Conservation (phyloP, 2,888 invertebrate genomes). For the Pemphredon lugubris region DNA sequence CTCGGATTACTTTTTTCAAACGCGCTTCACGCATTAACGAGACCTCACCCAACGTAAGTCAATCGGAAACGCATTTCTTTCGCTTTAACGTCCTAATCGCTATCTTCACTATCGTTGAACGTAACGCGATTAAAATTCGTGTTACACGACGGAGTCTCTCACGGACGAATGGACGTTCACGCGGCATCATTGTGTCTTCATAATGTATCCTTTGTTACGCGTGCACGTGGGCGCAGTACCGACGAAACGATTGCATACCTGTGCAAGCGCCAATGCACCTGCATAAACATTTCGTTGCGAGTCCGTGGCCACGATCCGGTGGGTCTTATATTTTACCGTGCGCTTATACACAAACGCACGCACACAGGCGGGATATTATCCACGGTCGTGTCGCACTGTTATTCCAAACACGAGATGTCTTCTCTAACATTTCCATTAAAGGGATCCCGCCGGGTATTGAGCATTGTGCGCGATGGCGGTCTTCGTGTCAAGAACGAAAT, state of each 20-base stretch:
- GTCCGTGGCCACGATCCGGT: slow-evolving; percentile 7
- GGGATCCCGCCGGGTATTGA: slow-evolving; percentile 7
- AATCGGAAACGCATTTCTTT: too few relatives aligned
- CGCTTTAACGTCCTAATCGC: too few relatives aligned
- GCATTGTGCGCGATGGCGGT: slow-evolving; percentile 25
- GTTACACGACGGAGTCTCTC: background rate
- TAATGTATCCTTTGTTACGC: slow-evolving; percentile 46
- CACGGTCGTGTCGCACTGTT: slow-evolving; percentile 9
- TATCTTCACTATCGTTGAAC: background rate
- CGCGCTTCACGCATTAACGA: too few relatives aligned
- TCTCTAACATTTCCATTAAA: slow-evolving; percentile 37
- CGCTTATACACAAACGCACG: background rate
- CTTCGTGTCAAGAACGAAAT: slow-evolving; percentile 27
- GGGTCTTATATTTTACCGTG: slow-evolving; percentile 12
- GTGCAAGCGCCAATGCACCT: slow-evolving; percentile 43
- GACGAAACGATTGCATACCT: slow-evolving; percentile 32
- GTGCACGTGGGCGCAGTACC: slow-evolving; percentile 4
- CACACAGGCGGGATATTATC: slow-evolving; percentile 9
- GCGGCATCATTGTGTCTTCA: slow-evolving; percentile 37
- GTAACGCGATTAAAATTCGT: slow-evolving; percentile 46
- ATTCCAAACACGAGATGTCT: slow-evolving; percentile 36
- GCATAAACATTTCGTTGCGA: slow-evolving; percentile 44
- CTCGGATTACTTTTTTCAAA: too few relatives aligned
- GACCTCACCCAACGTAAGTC: too few relatives aligned
- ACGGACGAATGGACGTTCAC: background rate